Evolutionary conservation across 2,797 vertebrate genomes (phyloP).

Genomic region (Euthynnus affinis): DNA sequence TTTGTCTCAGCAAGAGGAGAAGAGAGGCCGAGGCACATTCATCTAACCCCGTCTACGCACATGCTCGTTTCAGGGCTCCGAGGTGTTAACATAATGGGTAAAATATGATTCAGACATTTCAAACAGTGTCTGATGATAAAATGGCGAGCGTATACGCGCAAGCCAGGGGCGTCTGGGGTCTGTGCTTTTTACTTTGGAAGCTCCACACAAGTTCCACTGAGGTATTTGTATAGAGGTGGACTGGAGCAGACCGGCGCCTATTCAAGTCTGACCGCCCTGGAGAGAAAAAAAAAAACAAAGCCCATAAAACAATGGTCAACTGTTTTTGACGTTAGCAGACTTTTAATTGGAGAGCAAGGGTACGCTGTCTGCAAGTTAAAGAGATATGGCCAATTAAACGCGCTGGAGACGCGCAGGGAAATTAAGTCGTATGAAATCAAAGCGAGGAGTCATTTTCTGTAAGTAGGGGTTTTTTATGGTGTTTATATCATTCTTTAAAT

Average conservation of each 20-base stretch:
- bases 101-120: slow-evolving; percentile 85
- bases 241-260: slow-evolving; percentile 84
- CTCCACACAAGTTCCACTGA: slow-evolving; percentile 83
- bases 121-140: slow-evolving; percentile 83
- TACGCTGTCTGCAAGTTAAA: slow-evolving; percentile 71
- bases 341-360: slow-evolving; percentile 82
- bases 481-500: slow-evolving; percentile 80
- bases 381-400: slow-evolving; percentile 81
- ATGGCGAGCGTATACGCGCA: slow-evolving; percentile 50
- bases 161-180: slow-evolving; percentile 75
- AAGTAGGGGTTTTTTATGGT: slow-evolving; percentile 60
- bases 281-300: slow-evolving; percentile 67
- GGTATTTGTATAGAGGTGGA: slow-evolving; percentile 84
- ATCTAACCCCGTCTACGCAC: slow-evolving; percentile 45
- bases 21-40: slow-evolving; percentile 39
- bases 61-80: slow-evolving; percentile 46
- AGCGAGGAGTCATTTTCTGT: slow-evolving; percentile 64
- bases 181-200: slow-evolving; percentile 70
- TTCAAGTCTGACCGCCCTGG: slow-evolving; percentile 81
- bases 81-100: slow-evolving; percentile 84
- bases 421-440: slow-evolving; percentile 71
- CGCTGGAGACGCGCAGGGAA: slow-evolving; percentile 63
- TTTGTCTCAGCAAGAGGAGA: slow-evolving; percentile 70
- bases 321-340: slow-evolving; percentile 84
- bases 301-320: slow-evolving; percentile 84